phyloP scores from a whole-genome alignment of 2,888 invertebrate species.

The Automeris io region DNA sequence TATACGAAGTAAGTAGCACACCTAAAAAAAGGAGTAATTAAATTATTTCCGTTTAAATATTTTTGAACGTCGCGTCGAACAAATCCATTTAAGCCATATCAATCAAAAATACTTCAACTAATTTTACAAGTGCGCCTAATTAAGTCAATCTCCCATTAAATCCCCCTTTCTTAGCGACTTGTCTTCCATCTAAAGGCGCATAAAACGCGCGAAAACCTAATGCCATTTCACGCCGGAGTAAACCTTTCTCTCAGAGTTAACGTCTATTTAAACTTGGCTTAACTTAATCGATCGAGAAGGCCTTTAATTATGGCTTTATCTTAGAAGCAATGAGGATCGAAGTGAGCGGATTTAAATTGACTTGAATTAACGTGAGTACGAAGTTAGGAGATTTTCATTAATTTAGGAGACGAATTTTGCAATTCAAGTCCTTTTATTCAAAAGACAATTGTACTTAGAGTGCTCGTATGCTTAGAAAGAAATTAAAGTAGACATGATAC shows the following conservation, averaged over 20 bases:
- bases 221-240: slow-evolving; percentile 76
- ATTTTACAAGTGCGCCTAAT: slow-evolving; percentile 63
- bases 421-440: background rate
- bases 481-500: too few species aligned
- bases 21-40: too few species aligned
- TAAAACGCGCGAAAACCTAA: slow-evolving; percentile 76
- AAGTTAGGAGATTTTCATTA: slow-evolving; percentile 21
- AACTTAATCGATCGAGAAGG: slow-evolving; percentile 76
- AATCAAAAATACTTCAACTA: slow-evolving; percentile 66
- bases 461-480: too few species aligned
- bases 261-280: slow-evolving; percentile 75
- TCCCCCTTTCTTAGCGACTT: slow-evolving; percentile 71
- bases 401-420: background rate
- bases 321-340: slow-evolving; percentile 63
- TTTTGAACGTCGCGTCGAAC: too few species aligned
- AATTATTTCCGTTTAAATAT: too few species aligned
- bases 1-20: too few species aligned
- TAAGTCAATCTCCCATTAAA: slow-evolving; percentile 73
- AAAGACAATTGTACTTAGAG: background rate
- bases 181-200: slow-evolving; percentile 46
- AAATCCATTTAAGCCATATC: slow-evolving; percentile 55
- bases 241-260: slow-evolving; percentile 75
- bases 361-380: slow-evolving; percentile 43
- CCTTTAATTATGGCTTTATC: slow-evolving; percentile 75
- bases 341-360: slow-evolving; percentile 52